phyloP scores from a whole-genome alignment of 2,797 vertebrate genomes.

The Denticeps clupeoides region DNA sequence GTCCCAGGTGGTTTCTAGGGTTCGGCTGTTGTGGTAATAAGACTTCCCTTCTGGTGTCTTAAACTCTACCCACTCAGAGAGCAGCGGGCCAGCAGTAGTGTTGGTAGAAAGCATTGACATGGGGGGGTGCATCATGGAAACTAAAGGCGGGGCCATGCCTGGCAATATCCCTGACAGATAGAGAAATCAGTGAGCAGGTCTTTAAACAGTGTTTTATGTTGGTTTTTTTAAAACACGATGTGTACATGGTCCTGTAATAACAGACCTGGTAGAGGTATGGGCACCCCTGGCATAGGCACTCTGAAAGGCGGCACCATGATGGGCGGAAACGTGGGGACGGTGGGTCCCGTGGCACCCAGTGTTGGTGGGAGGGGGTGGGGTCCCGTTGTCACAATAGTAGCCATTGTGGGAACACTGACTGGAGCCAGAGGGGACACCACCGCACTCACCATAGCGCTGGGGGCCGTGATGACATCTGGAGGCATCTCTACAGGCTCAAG shows the following conservation, averaged over 20 bases:
- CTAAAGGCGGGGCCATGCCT: slow-evolving; percentile 89
- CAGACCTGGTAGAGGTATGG: slow-evolving; percentile 94
- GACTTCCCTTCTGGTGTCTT: slow-evolving; percentile 93
- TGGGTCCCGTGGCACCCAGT: slow-evolving; percentile 62
- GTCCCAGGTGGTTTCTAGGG: slow-evolving; percentile 95
- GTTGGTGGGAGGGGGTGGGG: slow-evolving; percentile 42
- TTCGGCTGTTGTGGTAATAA: slow-evolving; percentile 95
- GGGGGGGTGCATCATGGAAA: slow-evolving; percentile 96
- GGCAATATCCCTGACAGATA: slow-evolving; percentile 95
- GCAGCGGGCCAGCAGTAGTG: slow-evolving; percentile 66
- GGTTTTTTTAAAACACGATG: no score
- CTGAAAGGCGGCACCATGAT: slow-evolving; percentile 99
- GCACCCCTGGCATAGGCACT: slow-evolving; percentile 96
- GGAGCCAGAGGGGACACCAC: slow-evolving; percentile 77
- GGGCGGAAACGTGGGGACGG: slow-evolving; percentile 70
- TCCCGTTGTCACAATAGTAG: slow-evolving; percentile 80
- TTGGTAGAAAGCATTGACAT: slow-evolving; percentile 82
- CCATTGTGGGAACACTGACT: slow-evolving; percentile 83
- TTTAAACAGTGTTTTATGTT: no score
- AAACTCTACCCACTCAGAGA: slow-evolving; percentile 94
- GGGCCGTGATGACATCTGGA: slow-evolving; percentile 70
- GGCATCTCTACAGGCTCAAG: slow-evolving; percentile 77
- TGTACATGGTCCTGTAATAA: background rate
- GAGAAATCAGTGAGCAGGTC: no score
- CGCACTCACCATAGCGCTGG: slow-evolving; percentile 74